These are phyloP conservation scores for Neocrepidodera transversa DNA, from an alignment of 2,888 invertebrate genomes.

Conservation along the genomic window DNA sequence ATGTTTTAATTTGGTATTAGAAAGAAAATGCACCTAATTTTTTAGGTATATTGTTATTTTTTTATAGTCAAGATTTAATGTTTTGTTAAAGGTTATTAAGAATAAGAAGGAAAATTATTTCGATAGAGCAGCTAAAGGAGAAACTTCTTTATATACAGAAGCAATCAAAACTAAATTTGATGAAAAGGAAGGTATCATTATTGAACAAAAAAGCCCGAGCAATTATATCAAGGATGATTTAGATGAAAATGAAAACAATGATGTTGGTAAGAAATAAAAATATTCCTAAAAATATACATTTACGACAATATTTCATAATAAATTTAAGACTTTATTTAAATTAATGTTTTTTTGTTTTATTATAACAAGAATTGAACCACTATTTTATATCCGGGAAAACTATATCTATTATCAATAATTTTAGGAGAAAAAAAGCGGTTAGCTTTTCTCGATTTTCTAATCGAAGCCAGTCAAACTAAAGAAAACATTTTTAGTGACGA, in stretches of 20 bases:
- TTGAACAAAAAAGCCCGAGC: conserved; percentile 34
- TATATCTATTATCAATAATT: background rate
- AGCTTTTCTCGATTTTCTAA: conserved; percentile 86
- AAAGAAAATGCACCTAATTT: too few species aligned
- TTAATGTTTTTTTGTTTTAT: too few species aligned
- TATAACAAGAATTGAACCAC: too few species aligned
- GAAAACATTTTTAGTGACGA: conserved; percentile 34
- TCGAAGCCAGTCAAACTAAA: conserved; percentile 66
- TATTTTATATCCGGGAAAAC: too few species aligned
- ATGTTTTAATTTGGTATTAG: too few species aligned
- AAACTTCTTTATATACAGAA: conserved; percentile 41
- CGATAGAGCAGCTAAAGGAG: conserved; percentile 57
- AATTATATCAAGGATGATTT: conserved; percentile 74
- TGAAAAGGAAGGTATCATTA: conserved; percentile 28
- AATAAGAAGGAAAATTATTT: conserved; percentile 79
- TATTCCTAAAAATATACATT: too few species aligned
- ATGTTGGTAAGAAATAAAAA: conserved; percentile 68
- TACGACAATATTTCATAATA: too few species aligned
- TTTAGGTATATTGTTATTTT: too few species aligned
- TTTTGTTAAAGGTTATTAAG: conserved; percentile 65
- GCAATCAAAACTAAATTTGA: conserved; percentile 35
- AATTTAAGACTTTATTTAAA: too few species aligned
- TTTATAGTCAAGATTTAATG: too few species aligned
- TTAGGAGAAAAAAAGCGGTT: conserved; percentile 76
- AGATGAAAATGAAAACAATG: conserved; percentile 76